Evolutionary conservation across 2,888 invertebrate genomes (phyloP).

Genomic region (Nemoura dubitans): DNA sequence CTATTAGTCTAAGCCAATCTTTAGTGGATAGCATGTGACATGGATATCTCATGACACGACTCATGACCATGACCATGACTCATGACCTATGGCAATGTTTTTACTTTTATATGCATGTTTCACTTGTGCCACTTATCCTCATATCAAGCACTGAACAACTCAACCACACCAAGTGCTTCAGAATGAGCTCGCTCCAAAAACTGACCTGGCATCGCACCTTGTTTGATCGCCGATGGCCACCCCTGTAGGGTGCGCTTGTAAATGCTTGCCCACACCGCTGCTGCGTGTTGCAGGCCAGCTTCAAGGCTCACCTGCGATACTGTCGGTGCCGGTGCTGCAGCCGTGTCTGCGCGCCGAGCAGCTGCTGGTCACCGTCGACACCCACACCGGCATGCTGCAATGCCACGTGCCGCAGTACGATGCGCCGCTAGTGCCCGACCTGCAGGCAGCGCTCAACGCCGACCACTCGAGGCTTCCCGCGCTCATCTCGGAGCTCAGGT

Average conservation of each 20-base stretch:
- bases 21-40: too few species aligned
- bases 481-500: constrained; percentile 75
- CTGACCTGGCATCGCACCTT: too few species aligned
- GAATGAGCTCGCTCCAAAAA: too few species aligned
- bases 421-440: constrained; percentile 78
- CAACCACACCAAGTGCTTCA: too few species aligned
- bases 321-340: constrained; percentile 87
- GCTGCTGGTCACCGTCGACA: constrained; percentile 91
- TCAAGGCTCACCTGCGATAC: constrained; percentile 90
- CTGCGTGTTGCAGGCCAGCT: constrained; percentile 71
- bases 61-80: too few species aligned
- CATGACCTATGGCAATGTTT: too few species aligned
- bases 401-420: constrained; percentile 93
- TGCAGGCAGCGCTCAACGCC: constrained; percentile 81
- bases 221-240: too few species aligned
- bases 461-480: constrained; percentile 74
- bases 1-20: too few species aligned
- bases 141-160: too few species aligned
- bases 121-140: too few species aligned
- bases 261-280: not conserved
- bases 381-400: constrained; percentile 90
- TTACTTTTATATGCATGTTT: too few species aligned
- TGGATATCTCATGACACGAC: too few species aligned
- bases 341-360: constrained; percentile 93
- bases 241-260: not conserved